A percentile compares a stretch with the other conserved stretches of the same genome.
Evolutionary conservation across 2,888 invertebrate genomes (phyloP).

Genomic region (Drosophila prostipennis): DNA sequence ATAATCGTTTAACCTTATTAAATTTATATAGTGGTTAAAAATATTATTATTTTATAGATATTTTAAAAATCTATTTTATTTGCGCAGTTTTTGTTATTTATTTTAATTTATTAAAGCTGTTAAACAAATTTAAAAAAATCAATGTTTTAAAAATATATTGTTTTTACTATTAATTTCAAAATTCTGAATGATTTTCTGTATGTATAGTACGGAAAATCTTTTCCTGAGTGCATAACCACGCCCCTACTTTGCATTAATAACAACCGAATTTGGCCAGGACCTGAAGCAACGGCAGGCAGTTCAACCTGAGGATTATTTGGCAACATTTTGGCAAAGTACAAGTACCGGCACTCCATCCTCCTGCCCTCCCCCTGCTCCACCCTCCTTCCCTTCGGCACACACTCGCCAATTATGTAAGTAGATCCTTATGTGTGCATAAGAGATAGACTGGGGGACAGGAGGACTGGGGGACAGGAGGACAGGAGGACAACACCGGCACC

Average conservation of each 20-base stretch:
- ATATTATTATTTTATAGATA: too few relatives aligned
- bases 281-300: constrained; percentile 29
- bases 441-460: constrained; percentile 23
- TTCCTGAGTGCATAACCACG: constrained; percentile 17
- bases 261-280: constrained; percentile 33
- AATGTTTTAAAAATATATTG: too few relatives aligned
- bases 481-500: constrained; percentile 23
- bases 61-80: too few relatives aligned
- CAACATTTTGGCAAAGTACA: constrained; percentile 45
- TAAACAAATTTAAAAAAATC: too few relatives aligned
- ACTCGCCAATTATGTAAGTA: constrained; percentile 74
- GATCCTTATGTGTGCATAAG: constrained; percentile 71
- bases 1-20: too few relatives aligned
- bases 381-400: constrained; percentile 7
- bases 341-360: constrained; percentile 18
- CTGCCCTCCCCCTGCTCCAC: not conserved
- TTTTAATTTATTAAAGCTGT: too few relatives aligned
- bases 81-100: too few relatives aligned
- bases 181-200: too few relatives aligned
- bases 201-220: not conserved
- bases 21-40: too few relatives aligned
- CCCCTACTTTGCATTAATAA: constrained; percentile 63
- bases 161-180: too few relatives aligned
- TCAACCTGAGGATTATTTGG: constrained; percentile 59
- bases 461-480: constrained; percentile 16